These are phyloP conservation scores for Typhlichthys eigenmanni DNA, from an alignment of 2,797 vertebrate genomes.

Conservation along the genomic window DNA sequence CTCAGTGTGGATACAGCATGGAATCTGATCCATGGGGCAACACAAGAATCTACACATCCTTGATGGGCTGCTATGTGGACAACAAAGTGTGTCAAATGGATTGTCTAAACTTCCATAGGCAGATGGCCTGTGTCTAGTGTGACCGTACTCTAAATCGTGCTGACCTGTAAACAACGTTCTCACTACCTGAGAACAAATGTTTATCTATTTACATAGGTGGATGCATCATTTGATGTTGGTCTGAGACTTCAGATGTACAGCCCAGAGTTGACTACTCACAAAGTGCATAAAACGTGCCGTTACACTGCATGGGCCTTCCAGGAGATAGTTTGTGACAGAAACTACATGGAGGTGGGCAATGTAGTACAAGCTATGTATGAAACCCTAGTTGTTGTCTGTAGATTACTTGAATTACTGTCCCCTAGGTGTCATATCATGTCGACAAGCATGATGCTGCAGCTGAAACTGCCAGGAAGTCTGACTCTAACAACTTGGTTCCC, in stretches of 20 bases:
- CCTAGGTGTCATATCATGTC: slow-evolving; percentile 69
- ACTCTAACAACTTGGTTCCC: slow-evolving; percentile 12
- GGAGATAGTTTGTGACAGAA: slow-evolving; percentile 81
- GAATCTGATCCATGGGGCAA: slow-evolving; percentile 75
- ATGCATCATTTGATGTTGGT: slow-evolving; percentile 63
- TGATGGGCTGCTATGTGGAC: slow-evolving; percentile 78
- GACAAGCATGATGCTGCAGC: slow-evolving; percentile 13
- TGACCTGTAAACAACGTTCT: not conserved
- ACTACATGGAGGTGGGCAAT: slow-evolving; percentile 84
- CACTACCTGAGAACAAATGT: not conserved
- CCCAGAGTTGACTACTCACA: slow-evolving; percentile 48
- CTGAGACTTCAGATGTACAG: slow-evolving; percentile 67
- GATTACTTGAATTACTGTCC: not conserved
- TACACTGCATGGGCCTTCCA: slow-evolving; percentile 69
- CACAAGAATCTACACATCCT: slow-evolving; percentile 73
- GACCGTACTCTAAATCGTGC: not conserved
- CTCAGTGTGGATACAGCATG: slow-evolving; percentile 81
- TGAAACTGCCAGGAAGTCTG: not conserved
- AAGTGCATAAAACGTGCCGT: slow-evolving; percentile 72
- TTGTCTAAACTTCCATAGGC: not conserved
- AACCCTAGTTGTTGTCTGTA: not conserved
- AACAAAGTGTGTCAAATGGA: slow-evolving; percentile 62
- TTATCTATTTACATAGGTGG: slow-evolving; percentile 64
- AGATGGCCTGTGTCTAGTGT: not conserved
- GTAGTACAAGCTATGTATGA: not conserved